These are phyloP conservation scores for Lontra canadensis DNA, from an alignment of 2,113 vertebrate genomes.

Conservation along the genomic window DNA sequence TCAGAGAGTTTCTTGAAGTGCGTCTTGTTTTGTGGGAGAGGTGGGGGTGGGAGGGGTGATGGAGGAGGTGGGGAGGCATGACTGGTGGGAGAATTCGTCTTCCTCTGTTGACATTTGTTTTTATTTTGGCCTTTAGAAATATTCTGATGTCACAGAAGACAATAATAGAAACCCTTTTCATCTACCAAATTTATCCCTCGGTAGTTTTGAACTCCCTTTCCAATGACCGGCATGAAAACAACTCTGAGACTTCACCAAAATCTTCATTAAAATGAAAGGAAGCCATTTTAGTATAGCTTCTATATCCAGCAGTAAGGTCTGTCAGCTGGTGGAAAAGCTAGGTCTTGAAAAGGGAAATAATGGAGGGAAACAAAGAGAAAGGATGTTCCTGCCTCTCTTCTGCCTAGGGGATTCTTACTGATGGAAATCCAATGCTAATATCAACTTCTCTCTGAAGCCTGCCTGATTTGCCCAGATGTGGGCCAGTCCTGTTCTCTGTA, in stretches of 20 bases:
- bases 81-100: conserved; percentile 36
- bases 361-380: neutral
- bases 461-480: neutral
- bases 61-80: neutral
- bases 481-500: neutral
- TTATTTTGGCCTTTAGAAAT: conserved; percentile 61
- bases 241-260: neutral
- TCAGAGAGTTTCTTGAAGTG: conserved; percentile 53
- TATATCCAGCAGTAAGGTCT: neutral
- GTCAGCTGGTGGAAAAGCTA: neutral
- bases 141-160: conserved; percentile 65
- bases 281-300: neutral
- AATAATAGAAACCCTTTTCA: conserved; percentile 62
- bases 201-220: conserved; percentile 5
- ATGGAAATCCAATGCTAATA: neutral
- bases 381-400: neutral
- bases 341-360: neutral
- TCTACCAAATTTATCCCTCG: conserved; percentile 47
- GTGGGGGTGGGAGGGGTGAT: neutral
- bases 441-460: neutral
- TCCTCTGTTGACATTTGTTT: conserved; percentile 57
- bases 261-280: neutral
- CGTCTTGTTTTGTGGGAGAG: neutral
- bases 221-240: conserved; percentile 28
- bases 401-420: neutral